Evolutionary conservation across 1,140 invertebrate species (phyloP).

Genomic region (Samia ricini): DNA sequence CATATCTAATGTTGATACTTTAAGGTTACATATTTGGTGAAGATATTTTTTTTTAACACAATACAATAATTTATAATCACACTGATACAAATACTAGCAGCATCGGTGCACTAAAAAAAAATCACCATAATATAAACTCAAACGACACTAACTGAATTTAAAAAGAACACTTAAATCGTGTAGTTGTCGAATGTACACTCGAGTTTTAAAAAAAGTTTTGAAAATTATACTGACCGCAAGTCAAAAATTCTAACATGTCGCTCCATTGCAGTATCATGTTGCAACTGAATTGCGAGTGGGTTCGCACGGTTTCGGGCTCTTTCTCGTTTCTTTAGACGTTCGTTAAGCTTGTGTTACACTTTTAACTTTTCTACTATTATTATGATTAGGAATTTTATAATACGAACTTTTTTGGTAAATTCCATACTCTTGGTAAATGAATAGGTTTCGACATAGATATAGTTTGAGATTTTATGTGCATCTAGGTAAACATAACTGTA

Average conservation of each 20-base stretch:
- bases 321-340: conserved; percentile 41
- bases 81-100: conserved; percentile 8
- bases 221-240: conserved; percentile 49
- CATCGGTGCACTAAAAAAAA: conserved; percentile 5
- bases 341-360: conserved; percentile 6
- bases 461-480: too few relatives aligned
- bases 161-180: background rate
- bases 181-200: too few relatives aligned
- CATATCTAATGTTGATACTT: too few relatives aligned
- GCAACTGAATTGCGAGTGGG: conserved; percentile 47
- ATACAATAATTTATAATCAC: background rate
- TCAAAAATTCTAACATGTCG: conserved; percentile 64
- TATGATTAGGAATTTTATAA: background rate
- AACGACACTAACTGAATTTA: conserved; percentile 11
- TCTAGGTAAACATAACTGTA: too few relatives aligned
- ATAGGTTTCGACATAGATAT: too few relatives aligned
- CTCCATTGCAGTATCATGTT: conserved; percentile 70
- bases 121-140: conserved; percentile 6
- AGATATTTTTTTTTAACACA: background rate
- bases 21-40: too few relatives aligned
- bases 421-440: too few relatives aligned
- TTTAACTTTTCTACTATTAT: background rate
- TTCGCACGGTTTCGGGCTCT: conserved; percentile 47
- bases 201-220: too few relatives aligned
- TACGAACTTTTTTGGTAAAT: background rate